phyloP scores from a whole-genome alignment of 2,113 vertebrate genomes.

The Petaurus breviceps region DNA sequence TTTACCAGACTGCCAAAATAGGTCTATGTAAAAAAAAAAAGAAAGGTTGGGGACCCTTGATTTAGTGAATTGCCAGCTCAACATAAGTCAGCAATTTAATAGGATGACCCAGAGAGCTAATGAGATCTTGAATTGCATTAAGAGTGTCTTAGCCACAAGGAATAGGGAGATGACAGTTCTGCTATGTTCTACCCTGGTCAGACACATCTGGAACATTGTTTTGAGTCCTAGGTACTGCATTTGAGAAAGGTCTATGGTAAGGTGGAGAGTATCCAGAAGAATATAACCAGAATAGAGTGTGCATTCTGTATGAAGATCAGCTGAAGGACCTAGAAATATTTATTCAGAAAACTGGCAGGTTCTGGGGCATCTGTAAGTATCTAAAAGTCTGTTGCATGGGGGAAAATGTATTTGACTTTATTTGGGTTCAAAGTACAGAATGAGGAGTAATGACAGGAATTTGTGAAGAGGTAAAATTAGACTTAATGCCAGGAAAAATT shows the following conservation, averaged over 20 bases:
- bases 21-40: background rate
- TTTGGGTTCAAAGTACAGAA: background rate
- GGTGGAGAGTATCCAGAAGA: background rate
- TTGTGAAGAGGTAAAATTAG: background rate
- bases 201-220: background rate
- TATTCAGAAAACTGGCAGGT: background rate
- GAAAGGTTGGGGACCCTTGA: background rate
- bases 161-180: background rate
- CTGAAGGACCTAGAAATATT: background rate
- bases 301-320: background rate
- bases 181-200: background rate
- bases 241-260: background rate
- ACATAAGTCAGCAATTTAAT: background rate
- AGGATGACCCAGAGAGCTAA: background rate
- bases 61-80: background rate
- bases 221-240: background rate
- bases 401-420: background rate
- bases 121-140: background rate
- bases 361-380: background rate
- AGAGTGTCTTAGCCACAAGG: background rate
- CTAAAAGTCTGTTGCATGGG: background rate
- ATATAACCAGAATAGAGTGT: background rate
- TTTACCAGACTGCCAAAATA: background rate
- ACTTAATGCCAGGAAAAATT: background rate
- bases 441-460: background rate